Base-by-base conservation (phyloP, 2,888 invertebrate genomes). In the Eupithecia abbreviata region DNA sequence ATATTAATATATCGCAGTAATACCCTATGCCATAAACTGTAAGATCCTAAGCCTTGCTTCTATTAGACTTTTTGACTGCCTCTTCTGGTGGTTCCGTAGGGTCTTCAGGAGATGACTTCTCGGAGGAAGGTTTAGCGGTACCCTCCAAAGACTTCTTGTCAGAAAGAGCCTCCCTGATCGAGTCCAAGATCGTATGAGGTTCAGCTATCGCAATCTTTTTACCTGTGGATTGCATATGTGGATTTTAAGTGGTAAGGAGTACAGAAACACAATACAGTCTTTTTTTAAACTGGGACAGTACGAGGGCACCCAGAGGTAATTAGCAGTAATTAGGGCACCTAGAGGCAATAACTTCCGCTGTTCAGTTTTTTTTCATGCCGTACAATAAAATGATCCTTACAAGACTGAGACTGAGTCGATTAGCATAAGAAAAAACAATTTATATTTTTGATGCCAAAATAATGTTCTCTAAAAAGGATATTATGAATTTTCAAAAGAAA, bases 121-220 rank as follows among this genome's bases (percentile, higher is more conserved):
- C 58, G 10, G 77, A 65, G 3, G 51, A 9, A 15, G 74, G 42
- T 41, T 73, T 47, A 10, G 77, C 18, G 62, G 83, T 75, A 2
- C 87, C 87, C 65, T 88, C 88, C 41, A 91, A 85, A 65, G 91
- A 85, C 81, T 94, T 93, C 91, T 95, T 95, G 82, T 95, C 94
- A 84, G 90, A 93, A 77, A 97, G 89, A 41, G 96, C 96, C 86
- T 95, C 93, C 83, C 96, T 96, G 79, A 97, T 95, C 7, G 96
- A 95, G 80, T 96, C 95, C 82, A 97, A 94, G 82, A 96, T 85
- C 78, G 96, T 92, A 69, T 96, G 91, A 9, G 96, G 96, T 82
- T 96, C 96, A 51, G 93, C 91, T 85, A 96, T 94, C 81, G 96
- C 96, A 82, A 95, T 90, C 92, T 97, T 97, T 83, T 95, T 96